phyloP scores from a whole-genome alignment of 2,888 invertebrate genomes.

The Gortyna flavago region DNA sequence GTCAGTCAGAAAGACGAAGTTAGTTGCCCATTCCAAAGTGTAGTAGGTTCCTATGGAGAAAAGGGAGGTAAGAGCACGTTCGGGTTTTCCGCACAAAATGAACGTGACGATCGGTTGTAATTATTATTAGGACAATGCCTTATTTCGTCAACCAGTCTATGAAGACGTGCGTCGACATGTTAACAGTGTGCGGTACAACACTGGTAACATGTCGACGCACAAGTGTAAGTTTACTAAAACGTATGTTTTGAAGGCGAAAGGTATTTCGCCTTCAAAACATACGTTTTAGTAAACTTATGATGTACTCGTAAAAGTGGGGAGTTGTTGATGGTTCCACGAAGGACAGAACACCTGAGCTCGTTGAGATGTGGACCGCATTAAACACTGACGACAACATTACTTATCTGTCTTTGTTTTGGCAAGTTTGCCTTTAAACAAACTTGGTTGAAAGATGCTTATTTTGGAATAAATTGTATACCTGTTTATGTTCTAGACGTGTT shows the following conservation, averaged over 20 bases:
- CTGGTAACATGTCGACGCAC: too few species aligned
- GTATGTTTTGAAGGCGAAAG: too few species aligned
- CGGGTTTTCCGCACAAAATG: not conserved
- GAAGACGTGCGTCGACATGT: conserved; percentile 11
- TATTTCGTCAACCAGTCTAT: not conserved
- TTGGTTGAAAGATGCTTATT: conserved; percentile 13
- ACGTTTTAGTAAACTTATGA: conserved; percentile 68
- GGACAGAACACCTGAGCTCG: conserved; percentile 73
- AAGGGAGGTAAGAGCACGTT: too few species aligned
- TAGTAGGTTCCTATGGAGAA: too few species aligned
- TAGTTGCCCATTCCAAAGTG: too few species aligned
- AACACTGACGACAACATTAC: conserved; percentile 61
- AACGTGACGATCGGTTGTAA: not conserved
- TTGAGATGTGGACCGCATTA: conserved; percentile 74
- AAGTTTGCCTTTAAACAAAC: conserved; percentile 36
- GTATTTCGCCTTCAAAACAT: conserved; percentile 42
- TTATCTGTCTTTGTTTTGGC: conserved; percentile 56
- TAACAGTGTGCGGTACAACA: conserved; percentile 34
- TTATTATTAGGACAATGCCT: not conserved
- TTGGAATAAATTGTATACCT: not conserved
- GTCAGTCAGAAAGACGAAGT: too few species aligned
- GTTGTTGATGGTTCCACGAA: conserved; percentile 70
- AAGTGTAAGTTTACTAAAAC: too few species aligned
- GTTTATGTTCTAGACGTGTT: not conserved
- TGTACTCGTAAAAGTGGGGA: conserved; percentile 66